phyloP scores from a whole-genome alignment of 2,797 vertebrate species.

The Sebastes cheni region DNA sequence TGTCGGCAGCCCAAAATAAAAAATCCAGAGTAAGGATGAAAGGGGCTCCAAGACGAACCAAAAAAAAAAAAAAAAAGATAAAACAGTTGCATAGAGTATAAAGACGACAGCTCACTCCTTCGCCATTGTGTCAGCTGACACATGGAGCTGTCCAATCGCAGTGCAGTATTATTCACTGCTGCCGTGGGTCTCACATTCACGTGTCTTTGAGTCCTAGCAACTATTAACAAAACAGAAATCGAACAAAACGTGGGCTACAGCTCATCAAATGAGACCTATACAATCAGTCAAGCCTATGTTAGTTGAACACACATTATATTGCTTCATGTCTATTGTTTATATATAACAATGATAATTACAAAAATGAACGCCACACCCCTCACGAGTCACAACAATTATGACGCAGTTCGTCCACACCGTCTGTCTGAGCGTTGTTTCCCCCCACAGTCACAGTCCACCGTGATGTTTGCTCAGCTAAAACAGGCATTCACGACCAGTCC shows the following conservation, averaged over 20 bases:
- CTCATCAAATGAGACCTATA: constrained; percentile 23
- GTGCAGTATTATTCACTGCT: constrained; percentile 86
- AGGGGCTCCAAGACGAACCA: neutral
- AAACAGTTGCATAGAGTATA: constrained; percentile 85
- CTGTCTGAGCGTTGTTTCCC: neutral
- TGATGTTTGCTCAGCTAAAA: constrained; percentile 6
- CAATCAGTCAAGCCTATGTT: constrained; percentile 12
- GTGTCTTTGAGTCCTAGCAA: constrained; percentile 70
- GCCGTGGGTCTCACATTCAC: constrained; percentile 84
- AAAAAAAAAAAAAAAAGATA: neutral
- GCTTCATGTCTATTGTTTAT: neutral
- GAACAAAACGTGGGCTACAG: constrained; percentile 43
- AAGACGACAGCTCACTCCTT: constrained; percentile 85
- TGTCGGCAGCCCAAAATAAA: constrained; percentile 29
- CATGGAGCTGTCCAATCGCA: constrained; percentile 85
- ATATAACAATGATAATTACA: neutral
- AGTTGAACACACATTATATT: neutral
- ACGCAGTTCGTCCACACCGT: neutral
- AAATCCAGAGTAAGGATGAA: constrained; percentile 3
- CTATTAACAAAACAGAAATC: constrained; percentile 48
- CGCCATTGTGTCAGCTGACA: constrained; percentile 78
- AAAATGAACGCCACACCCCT: neutral
- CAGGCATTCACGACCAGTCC: constrained; percentile 1
- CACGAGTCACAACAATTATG: neutral
- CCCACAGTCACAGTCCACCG: neutral